phyloP scores from a whole-genome alignment of 2,113 vertebrate species.

The Macrotis lagotis region DNA sequence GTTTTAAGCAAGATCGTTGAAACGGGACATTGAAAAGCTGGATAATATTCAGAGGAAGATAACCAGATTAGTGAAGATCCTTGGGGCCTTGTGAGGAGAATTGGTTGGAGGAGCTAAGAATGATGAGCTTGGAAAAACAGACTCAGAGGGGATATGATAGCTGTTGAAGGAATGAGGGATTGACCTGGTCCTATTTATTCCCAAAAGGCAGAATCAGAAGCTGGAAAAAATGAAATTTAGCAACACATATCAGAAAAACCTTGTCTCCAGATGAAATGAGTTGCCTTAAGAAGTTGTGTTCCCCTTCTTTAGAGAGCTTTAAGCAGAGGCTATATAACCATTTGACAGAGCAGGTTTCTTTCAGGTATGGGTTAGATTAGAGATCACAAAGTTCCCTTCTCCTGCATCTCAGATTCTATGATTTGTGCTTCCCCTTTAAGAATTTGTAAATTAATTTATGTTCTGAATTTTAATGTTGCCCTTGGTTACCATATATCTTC shows the following conservation, averaged over 20 bases:
- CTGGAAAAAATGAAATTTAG: neutral
- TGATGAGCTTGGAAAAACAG: neutral
- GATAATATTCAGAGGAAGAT: neutral
- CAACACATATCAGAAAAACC: neutral
- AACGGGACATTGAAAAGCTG: neutral
- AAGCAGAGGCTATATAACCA: neutral
- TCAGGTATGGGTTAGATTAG: neutral
- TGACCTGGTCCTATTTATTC: neutral
- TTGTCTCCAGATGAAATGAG: neutral
- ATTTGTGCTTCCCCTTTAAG: neutral
- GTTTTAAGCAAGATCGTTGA: neutral
- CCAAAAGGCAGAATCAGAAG: neutral
- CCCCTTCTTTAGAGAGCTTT: neutral
- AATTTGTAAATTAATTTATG: neutral
- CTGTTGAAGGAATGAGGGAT: neutral
- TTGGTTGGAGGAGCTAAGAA: neutral
- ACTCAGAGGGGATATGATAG: neutral
- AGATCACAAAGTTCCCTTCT: neutral
- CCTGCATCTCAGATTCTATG: neutral
- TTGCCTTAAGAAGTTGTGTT: neutral
- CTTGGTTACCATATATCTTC: neutral
- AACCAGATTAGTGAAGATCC: neutral
- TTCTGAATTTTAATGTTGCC: neutral
- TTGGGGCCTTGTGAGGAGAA: neutral
- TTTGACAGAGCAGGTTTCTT: neutral